phyloP scores from a whole-genome alignment of 2,888 invertebrate genomes.

The Mamestra brassicae region DNA sequence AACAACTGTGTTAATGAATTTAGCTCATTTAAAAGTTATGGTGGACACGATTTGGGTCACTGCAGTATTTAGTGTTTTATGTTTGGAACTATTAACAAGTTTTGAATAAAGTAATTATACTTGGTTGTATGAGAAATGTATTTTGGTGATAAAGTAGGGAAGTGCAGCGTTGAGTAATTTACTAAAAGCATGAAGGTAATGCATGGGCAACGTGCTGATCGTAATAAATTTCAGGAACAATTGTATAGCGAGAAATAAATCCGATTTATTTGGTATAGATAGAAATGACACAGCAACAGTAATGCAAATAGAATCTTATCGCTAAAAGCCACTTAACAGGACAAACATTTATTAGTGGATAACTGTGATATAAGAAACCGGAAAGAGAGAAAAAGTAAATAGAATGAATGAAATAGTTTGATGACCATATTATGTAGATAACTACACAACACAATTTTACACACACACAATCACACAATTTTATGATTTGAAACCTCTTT shows the following conservation, averaged over 20 bases:
- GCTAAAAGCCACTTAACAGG: neutral
- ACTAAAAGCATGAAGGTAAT: too few species aligned
- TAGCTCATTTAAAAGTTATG: constrained; percentile 37
- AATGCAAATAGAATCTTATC: neutral
- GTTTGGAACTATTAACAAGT: constrained; percentile 6
- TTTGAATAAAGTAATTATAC: constrained; percentile 2
- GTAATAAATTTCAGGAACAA: neutral
- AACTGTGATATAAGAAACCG: neutral
- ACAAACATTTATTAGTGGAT: neutral
- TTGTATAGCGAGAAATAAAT: neutral
- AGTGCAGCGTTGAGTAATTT: too few species aligned
- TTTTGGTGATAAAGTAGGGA: neutral
- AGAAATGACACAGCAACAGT: neutral
- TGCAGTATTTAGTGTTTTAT: constrained; percentile 48
- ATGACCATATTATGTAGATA: neutral
- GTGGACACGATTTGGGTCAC: constrained; percentile 56
- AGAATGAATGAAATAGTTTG: neutral
- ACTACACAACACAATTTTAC: too few species aligned
- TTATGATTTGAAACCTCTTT: too few species aligned
- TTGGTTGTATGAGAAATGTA: neutral
- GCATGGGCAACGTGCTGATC: too few species aligned
- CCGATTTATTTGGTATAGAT: neutral
- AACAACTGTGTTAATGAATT: constrained; percentile 40
- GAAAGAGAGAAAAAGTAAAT: neutral
- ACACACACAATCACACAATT: too few species aligned